These are phyloP conservation scores for Suncus etruscus DNA, from an alignment of 2,113 vertebrate genomes.

Conservation along the genomic window DNA sequence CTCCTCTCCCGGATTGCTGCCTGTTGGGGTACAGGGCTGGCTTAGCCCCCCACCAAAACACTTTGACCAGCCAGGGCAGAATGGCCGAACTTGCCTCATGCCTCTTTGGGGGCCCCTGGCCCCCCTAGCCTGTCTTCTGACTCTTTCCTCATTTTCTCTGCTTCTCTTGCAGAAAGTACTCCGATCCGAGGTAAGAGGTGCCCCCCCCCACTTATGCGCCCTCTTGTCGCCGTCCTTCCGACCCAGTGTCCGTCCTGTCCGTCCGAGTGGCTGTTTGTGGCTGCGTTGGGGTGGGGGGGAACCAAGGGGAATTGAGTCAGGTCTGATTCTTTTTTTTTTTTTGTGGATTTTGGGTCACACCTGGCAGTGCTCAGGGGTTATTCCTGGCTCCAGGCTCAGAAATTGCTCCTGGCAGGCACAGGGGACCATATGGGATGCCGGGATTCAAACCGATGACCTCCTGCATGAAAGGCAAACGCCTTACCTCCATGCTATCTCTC, in stretches of 20 bases:
- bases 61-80: neutral
- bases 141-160: slow-evolving; percentile 88
- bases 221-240: slow-evolving; percentile 75
- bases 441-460: no score
- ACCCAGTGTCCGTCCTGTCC: neutral
- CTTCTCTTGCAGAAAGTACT: slow-evolving; percentile 97
- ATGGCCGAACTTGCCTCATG: slow-evolving; percentile 66
- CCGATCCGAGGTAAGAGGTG: slow-evolving; percentile 98
- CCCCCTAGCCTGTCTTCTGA: slow-evolving; percentile 77
- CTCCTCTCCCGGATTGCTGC: neutral
- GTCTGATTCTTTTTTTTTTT: no score
- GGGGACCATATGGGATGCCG: no score
- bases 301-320: no score
- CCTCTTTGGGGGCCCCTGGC: slow-evolving; percentile 81
- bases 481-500: no score
- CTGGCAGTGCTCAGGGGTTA: no score
- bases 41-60: neutral
- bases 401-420: no score
- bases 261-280: slow-evolving; percentile 49
- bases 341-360: no score
- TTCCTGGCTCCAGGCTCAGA: no score
- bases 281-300: neutral
- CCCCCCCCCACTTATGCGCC: slow-evolving; percentile 52
- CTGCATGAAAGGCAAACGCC: no score
- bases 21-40: neutral